Evolutionary conservation across 35 echinoderm and acorn worm species (phyloP).

Genomic region (Eucidaris tribuloides): DNA sequence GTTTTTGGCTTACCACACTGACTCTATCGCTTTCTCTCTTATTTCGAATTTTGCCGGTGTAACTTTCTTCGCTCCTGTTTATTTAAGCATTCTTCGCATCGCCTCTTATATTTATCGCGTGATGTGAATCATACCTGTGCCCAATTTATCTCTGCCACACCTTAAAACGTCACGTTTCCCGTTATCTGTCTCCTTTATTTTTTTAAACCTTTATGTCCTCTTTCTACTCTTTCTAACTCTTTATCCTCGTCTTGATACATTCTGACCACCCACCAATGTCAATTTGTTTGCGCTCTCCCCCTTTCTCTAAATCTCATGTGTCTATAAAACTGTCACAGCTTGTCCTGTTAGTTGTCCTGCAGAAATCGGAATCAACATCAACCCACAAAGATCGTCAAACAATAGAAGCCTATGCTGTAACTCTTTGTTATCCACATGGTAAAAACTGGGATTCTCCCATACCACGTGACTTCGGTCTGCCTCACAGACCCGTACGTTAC

Average conservation of each 20-base stretch:
- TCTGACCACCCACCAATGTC: too few relatives aligned
- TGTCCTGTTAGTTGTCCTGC: neutral
- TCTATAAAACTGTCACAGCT: neutral
- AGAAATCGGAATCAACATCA: conserved; percentile 16
- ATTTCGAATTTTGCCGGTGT: too few relatives aligned
- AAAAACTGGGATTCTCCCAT: neutral
- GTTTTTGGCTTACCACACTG: too few relatives aligned
- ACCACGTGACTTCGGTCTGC: neutral
- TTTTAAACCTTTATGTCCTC: neutral
- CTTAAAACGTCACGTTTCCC: too few relatives aligned
- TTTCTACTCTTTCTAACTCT: neutral
- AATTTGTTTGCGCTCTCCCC: neutral
- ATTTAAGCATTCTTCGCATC: too few relatives aligned
- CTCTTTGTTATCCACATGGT: conserved; percentile 23
- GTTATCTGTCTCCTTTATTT: too few relatives aligned
- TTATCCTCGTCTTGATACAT: too few relatives aligned
- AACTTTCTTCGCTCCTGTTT: too few relatives aligned
- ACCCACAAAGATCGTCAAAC: neutral
- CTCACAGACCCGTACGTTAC: neutral
- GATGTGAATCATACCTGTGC: too few relatives aligned
- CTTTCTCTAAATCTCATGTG: neutral
- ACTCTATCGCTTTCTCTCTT: too few relatives aligned
- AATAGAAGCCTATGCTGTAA: conserved; percentile 19
- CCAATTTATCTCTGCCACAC: too few relatives aligned
- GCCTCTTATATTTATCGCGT: too few relatives aligned